These are phyloP conservation scores for Ormia ochracea DNA, from an alignment of 2,888 invertebrate genomes.

Conservation along the genomic window DNA sequence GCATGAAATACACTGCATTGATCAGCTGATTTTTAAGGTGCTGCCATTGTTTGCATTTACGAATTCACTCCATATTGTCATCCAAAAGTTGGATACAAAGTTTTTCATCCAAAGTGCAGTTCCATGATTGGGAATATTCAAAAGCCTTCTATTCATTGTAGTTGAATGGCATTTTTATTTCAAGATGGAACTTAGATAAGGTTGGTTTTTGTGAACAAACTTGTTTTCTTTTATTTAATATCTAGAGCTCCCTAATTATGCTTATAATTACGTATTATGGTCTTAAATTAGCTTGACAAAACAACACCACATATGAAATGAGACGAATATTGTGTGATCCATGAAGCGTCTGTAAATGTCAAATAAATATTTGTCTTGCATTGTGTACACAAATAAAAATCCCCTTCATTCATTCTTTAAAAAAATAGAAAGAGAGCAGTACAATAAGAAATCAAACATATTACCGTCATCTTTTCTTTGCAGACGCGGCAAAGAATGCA, in stretches of 20 bases:
- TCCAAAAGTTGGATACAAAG: too few relatives aligned
- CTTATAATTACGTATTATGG: conserved; percentile 58
- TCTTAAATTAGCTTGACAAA: conserved; percentile 59
- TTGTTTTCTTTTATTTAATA: not conserved
- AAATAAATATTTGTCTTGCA: conserved; percentile 41
- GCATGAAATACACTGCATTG: too few relatives aligned
- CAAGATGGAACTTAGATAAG: not conserved
- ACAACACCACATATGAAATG: conserved; percentile 31
- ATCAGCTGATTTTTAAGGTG: too few relatives aligned
- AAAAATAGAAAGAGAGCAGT: not conserved
- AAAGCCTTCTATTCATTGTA: too few relatives aligned
- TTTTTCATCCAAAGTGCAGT: too few relatives aligned
- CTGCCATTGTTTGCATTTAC: too few relatives aligned
- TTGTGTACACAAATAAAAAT: not conserved
- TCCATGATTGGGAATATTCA: too few relatives aligned
- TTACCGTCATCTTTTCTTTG: not conserved
- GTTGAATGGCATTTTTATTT: not conserved
- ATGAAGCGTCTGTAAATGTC: conserved; percentile 54
- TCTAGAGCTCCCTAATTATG: conserved; percentile 53
- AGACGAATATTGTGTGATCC: conserved; percentile 49
- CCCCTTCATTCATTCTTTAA: not conserved
- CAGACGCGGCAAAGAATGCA: conserved; percentile 7
- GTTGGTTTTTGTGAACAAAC: not conserved
- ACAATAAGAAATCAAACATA: conserved; percentile 8
- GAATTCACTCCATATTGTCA: too few relatives aligned